Base-by-base conservation (phyloP, 2,888 invertebrate species). In the Tinea trinotella region DNA sequence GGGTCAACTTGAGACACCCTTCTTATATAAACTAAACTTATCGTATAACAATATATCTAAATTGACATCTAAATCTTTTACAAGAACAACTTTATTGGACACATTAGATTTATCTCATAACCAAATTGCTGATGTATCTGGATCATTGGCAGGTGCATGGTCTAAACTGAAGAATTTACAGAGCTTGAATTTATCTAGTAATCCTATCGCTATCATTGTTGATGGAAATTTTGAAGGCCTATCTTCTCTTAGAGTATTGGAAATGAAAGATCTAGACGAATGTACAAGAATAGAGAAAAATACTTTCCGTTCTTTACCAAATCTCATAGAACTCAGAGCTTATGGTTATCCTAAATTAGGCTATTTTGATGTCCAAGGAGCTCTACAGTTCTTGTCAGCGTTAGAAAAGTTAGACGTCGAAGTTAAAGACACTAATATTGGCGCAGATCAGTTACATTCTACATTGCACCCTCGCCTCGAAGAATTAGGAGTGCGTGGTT, bases 311-410 rank as follows among this genome's bases (percentile, higher is more conserved):
- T 76, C 90, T 9, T 71, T 96, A 4, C 88, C 89, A 0, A 93
- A 93, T 71, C 74, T 97, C 54, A 88, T 90, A 0, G 86, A 88
- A 54, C 68, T 97, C 6, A 87, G 91, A 58, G 91, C 94, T 0
- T 92, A 90, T 65, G 90, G 92, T 52, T 92, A 92, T 66, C 95
- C 95, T 0, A 89, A 92, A 61, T 69, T 96, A 18, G 95, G 95
- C 0, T 95, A 95, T 65, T 87, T 95, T 58, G 96, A 96, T 72
- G 89, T 95, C n/a, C 92, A 93, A 64, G 95, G 95, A 0, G 89
- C 96, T 22, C 76, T 96, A n/a, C 91, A 92, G 60, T 87, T 91
- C 59, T 78, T 96, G 63, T 88, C 91, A 1, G 91, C 92, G 0
- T 74, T 96, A 40, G 92, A 95, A 73, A 87, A 82, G 59, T 77